Evolutionary conservation across 2,113 vertebrate genomes (phyloP), one percentile per base, ranked within the genome.

Genomic region (Misgurnus anguillicaudatus): DNA sequence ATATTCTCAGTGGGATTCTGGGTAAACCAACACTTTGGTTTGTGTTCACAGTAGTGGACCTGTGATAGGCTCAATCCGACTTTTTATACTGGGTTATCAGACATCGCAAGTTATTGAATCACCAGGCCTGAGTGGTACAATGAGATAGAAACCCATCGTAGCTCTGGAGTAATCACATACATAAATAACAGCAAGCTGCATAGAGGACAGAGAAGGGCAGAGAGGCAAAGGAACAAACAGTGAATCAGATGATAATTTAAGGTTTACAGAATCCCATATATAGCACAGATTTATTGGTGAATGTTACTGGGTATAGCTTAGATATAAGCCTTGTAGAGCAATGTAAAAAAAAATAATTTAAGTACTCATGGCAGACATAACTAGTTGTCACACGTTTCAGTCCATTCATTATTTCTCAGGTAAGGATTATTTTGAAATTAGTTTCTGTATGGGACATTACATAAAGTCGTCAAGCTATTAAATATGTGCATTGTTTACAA

Each of bases 141-240:
- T 88, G 5, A 83, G 67, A 75, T 47, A 68, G 86, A 5, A 80
- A 86, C 72, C 80, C 24, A 10, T 63, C 65, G 86, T 80, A 84
- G 80, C 39, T 83, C 48, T 74, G 82, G 81, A 77, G 85, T 82
- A 82, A 87, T 88, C 84, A 77, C 73, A 55, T 74, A 86, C 84
- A 88, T 89, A 88, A 90, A 91, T 86, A 89, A 88, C 68, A 6
- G 77, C 9, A 76, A 72, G 68, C 79, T 36, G 58, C 45, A 57
- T 78, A 84, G 81, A 89, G 89, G 88, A 90, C 87, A 63, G 5
- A 61, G 83, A 89, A 90, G 88, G 91, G 85, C 81, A 83, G 9
- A 36, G 21, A 85, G 72, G 78, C 84, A 86, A 90, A 81, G 79
- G 79, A 85, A 79, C 83, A 87, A 84, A 79, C 87, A 64, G 62